Evolutionary conservation across 2,113 vertebrate species (phyloP).

Genomic region (Macquaria australasica): DNA sequence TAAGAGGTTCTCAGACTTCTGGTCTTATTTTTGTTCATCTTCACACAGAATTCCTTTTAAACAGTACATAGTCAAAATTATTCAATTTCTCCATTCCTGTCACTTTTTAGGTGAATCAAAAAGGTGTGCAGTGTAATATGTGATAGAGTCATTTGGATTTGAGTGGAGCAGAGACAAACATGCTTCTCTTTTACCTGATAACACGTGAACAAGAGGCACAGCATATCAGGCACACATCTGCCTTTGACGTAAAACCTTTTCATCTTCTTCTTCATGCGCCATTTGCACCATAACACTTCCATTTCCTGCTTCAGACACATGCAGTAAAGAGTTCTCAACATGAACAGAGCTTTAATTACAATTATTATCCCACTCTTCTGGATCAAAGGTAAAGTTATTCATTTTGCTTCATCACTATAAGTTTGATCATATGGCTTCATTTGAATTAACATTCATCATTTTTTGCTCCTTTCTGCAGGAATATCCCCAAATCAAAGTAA

Average conservation of each 20-base stretch:
- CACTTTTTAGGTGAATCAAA: not conserved
- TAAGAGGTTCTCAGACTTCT: no score
- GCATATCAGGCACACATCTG: not conserved
- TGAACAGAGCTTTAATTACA: not conserved
- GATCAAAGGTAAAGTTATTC: conserved; percentile 4
- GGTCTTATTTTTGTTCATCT: no score
- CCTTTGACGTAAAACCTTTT: not conserved
- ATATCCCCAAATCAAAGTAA: not conserved
- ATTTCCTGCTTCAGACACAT: not conserved
- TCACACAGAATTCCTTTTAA: no score
- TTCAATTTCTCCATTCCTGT: not conserved
- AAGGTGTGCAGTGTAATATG: not conserved
- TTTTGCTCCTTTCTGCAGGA: conserved; percentile 12
- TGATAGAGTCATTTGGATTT: not conserved
- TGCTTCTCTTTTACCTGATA: not conserved
- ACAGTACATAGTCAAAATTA: not conserved
- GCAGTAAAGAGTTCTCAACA: not conserved
- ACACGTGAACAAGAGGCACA: not conserved
- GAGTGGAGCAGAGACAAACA: not conserved
- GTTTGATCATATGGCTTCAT: not conserved
- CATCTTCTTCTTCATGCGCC: not conserved
- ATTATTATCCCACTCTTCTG: not conserved
- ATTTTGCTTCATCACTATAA: not conserved
- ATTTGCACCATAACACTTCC: not conserved
- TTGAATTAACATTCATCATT: not conserved